Evolutionary conservation across 2,888 invertebrate genomes (phyloP), one percentile per base, ranked within the genome.

Genomic region (Itoplectis maculator): DNA sequence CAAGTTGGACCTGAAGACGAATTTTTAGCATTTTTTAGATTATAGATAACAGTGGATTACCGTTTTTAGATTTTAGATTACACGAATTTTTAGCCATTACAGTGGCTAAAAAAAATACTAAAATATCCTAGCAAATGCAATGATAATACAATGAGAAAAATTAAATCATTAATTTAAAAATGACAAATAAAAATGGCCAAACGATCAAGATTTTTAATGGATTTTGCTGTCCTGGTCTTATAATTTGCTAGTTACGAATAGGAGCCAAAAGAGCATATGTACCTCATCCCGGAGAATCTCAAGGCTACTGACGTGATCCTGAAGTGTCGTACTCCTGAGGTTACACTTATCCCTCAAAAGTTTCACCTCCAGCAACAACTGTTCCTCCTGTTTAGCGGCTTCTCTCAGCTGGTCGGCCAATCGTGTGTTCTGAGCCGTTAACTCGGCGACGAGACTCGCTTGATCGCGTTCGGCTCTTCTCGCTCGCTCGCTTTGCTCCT

Each of bases 281-380:
- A 95, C 95, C 94, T 99, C 98, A 88, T 98, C 96, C 91, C 97
- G 95, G 15, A 99, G 95, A 72, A 97, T 96, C 90, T 98, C 97
- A 88, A 98, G 94, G 91, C 98, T 98, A 91, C 96, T 96, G 84
- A 98, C 96, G 90, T 98, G 98, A 90, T 98, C 97, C 94, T 97
- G 95, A 84, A 97, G 94, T 88, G 96, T 97, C 76, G 95, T 95
- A 92, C 95, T 96, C 90, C 97, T 95, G 86, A 96, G 95, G 68
- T 96, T 95, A 89, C 97, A 97, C 92, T 98, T 97, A 92, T 98
- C 97, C 89, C 96, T 95, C 51, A 98, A 94, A 49, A 95, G 95
- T 88, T 97, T 96, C 45, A 98, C 94, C 93, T 98, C 97, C 74
- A 95, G 94, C 84, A 96, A 94, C 76, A 98, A 94, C 89, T 96